Percentiles rank a stretch among this genome's conserved stretches.
Conservation (phyloP, 2,113 vertebrate species). For the Chitala chitala region DNA sequence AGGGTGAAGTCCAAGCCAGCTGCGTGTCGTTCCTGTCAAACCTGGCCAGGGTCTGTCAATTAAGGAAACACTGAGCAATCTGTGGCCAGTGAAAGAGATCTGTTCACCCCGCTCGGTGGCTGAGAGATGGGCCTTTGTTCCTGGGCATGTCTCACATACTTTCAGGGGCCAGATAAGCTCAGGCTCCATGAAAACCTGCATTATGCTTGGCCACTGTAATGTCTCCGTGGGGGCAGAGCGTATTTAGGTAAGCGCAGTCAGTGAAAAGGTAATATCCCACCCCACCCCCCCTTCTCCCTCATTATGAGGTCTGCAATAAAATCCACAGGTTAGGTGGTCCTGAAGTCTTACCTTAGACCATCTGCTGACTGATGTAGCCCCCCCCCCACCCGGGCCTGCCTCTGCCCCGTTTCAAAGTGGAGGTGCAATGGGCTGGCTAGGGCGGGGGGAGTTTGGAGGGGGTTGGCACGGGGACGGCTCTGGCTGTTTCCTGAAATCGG, state of each 20-base stretch:
- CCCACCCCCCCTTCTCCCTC: constrained; percentile 49
- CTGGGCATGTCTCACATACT: constrained; percentile 89
- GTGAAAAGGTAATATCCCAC: constrained; percentile 71
- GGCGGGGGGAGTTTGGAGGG: too few relatives aligned
- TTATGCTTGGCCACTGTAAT: constrained; percentile 75
- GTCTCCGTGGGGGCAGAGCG: constrained; percentile 65
- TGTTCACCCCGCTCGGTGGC: constrained; percentile 63
- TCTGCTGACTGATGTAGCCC: constrained; percentile 62
- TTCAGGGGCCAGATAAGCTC: constrained; percentile 84
- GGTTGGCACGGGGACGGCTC: constrained; percentile 37
- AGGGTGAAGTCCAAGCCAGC: constrained; percentile 63
- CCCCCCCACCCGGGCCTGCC: constrained; percentile 18
- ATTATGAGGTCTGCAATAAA: constrained; percentile 70
- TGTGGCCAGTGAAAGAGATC: constrained; percentile 88
- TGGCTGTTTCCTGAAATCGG: constrained; percentile 73
- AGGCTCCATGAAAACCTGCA: constrained; percentile 77
- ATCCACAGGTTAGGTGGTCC: constrained; percentile 78
- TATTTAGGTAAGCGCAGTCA: constrained; percentile 60
- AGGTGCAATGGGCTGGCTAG: constrained; percentile 56
- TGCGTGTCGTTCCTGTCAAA: constrained; percentile 76
- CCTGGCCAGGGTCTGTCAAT: constrained; percentile 75
- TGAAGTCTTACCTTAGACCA: constrained; percentile 58
- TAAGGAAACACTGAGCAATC: constrained; percentile 86
- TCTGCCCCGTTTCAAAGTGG: constrained; percentile 38
- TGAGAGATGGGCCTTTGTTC: constrained; percentile 87